Base-by-base conservation (phyloP, 2,888 invertebrate genomes). In the Clepsis dumicolana region DNA sequence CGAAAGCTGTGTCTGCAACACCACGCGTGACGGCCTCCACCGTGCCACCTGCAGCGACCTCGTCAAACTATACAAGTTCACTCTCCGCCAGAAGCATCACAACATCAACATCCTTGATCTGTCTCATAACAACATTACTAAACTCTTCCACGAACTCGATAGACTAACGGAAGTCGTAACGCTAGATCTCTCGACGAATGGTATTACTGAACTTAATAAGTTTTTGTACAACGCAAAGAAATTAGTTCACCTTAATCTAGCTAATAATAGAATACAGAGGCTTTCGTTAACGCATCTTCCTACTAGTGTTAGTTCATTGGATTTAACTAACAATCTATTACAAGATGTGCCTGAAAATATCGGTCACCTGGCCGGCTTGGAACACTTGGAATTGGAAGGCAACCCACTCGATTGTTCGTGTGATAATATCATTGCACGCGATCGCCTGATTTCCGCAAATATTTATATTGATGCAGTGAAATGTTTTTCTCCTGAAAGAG, bases 331-430 rank as follows among this genome's bases (percentile, higher is more conserved):
- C 78, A 96, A 96, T 82, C 87, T 94, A 53, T 89, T 96, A 70
- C 89, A 86, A 65, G 88, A 95, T 81, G 89, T 96, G 70, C 95
- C 96, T 5, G 81, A 91, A 65, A 95, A 95, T 75, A 80, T 96
- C 66, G 89, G 86, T 25, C 89, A 90, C 73, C 85, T 96, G 66
- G 89, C 88, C 53, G 85, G 94, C 75, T 86, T 97, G 64, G 94
- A 94, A 80, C 94, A 94, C 75, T 88, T 97, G 69, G 95, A 96
- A 81, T 79, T 97, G 69, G 93, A 94, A 60, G 95, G 95, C 53
- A 97, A 97, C 82, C 95, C 95, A 41, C 88, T 97, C 5, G 92
- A 95, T 75, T 97, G 97, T 85, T 94, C 95, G 29, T 97, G 97
- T 80, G 94, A 94, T 72, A 96, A 96, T 67, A 85, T 96, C 67